These are phyloP conservation scores for Centrocercus urophasianus DNA, from an alignment of 2,113 vertebrate genomes.

Conservation along the genomic window DNA sequence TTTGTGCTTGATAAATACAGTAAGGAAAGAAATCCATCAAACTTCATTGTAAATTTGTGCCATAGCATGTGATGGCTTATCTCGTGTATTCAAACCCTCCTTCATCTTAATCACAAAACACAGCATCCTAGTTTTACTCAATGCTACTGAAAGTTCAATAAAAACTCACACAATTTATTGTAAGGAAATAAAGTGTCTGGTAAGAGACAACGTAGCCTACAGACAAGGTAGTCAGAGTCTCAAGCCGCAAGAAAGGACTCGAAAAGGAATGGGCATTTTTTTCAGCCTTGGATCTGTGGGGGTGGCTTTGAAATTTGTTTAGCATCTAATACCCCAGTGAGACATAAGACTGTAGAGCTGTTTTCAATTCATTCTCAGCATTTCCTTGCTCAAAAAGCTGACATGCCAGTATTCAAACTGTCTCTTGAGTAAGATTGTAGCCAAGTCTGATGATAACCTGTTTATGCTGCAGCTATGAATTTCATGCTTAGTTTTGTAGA, in stretches of 20 bases:
- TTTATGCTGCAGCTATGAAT: background rate
- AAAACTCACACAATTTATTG: background rate
- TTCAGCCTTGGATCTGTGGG: background rate
- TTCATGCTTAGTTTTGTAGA: fast-evolving
- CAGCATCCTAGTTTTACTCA: background rate
- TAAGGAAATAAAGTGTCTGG: background rate
- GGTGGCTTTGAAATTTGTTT: background rate
- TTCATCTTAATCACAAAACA: background rate
- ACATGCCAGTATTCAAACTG: background rate
- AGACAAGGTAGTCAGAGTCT: background rate
- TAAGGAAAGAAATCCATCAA: background rate
- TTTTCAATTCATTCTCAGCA: background rate
- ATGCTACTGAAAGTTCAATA: background rate
- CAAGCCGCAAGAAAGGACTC: background rate
- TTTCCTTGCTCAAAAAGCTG: background rate
- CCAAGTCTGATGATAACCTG: background rate
- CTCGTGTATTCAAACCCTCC: background rate
- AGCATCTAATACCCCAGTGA: background rate
- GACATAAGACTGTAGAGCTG: background rate
- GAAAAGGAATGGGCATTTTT: background rate
- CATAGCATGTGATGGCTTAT: background rate
- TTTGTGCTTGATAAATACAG: background rate
- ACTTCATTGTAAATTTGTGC: background rate
- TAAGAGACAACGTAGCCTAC: background rate
- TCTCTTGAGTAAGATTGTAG: background rate